Evolutionary conservation across 2,797 vertebrate species (phyloP).

Genomic region (Channa striata): DNA sequence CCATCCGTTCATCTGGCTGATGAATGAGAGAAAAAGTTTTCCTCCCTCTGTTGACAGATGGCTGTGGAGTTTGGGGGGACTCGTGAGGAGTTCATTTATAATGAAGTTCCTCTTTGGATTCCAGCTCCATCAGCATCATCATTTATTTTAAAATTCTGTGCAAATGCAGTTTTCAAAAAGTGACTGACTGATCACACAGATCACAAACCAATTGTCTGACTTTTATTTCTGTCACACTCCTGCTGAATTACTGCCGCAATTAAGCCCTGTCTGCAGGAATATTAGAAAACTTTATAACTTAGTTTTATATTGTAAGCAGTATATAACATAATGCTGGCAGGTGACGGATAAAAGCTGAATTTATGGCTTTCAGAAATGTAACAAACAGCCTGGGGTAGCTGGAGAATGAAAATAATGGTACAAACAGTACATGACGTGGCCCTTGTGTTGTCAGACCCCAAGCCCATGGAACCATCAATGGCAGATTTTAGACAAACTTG

Average conservation of each 20-base stretch:
- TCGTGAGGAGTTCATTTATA: conserved; percentile 73
- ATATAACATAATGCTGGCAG: not conserved
- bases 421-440: not conserved
- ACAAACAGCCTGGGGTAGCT: not conserved
- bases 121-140: conserved; percentile 61
- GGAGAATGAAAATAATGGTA: not conserved
- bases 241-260: conserved; percentile 34
- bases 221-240: conserved; percentile 41
- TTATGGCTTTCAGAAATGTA: too few species aligned
- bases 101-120: conserved; percentile 67
- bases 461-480: not conserved
- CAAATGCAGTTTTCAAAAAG: conserved; percentile 54
- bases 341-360: not conserved
- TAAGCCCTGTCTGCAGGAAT: conserved; percentile 16
- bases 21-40: conserved; percentile 72
- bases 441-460: not conserved
- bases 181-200: conserved; percentile 52
- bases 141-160: conserved; percentile 67
- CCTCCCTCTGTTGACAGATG: conserved; percentile 74
- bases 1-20: conserved; percentile 68
- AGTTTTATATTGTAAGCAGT: not conserved
- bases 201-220: conserved; percentile 36
- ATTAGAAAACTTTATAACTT: conserved; percentile 19
- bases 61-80: conserved; percentile 62
- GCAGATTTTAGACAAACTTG: too few species aligned